phyloP scores from a whole-genome alignment of 2,113 vertebrate species.

The Muntiacus reevesi region DNA sequence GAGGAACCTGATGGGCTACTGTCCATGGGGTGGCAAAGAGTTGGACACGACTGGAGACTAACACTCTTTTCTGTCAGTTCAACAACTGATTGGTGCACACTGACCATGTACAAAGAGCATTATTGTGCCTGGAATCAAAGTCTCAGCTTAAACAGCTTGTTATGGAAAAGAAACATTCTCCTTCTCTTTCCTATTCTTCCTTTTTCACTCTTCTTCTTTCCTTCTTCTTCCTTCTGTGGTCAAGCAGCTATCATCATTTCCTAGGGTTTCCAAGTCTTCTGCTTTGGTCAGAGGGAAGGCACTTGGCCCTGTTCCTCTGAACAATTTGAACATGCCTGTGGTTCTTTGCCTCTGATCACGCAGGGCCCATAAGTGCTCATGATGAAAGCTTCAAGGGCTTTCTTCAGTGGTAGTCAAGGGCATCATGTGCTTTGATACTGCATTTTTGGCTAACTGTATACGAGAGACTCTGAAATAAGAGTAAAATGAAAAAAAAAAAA shows the following conservation, averaged over 20 bases:
- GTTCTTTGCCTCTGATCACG: not conserved
- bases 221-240: not conserved
- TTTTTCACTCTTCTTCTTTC: not conserved
- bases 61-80: not conserved
- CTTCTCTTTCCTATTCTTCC: not conserved
- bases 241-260: no score
- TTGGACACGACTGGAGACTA: not conserved
- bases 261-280: not conserved
- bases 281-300: not conserved
- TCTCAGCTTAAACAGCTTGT: not conserved
- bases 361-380: fast-evolving
- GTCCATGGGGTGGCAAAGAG: not conserved
- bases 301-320: not conserved
- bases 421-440: not conserved
- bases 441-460: not conserved
- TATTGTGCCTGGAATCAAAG: fast-evolving
- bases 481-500: not conserved
- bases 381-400: not conserved
- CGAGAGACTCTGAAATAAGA: not conserved
- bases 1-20: not conserved
- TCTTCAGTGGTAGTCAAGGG: not conserved
- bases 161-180: no score
- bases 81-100: not conserved
- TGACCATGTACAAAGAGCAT: not conserved
- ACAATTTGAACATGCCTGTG: no score